A percentile compares a stretch with the other conserved stretches of the same genome.
Evolutionary conservation across 2,113 vertebrate genomes (phyloP).

Genomic region (Takifugu bimaculatus): DNA sequence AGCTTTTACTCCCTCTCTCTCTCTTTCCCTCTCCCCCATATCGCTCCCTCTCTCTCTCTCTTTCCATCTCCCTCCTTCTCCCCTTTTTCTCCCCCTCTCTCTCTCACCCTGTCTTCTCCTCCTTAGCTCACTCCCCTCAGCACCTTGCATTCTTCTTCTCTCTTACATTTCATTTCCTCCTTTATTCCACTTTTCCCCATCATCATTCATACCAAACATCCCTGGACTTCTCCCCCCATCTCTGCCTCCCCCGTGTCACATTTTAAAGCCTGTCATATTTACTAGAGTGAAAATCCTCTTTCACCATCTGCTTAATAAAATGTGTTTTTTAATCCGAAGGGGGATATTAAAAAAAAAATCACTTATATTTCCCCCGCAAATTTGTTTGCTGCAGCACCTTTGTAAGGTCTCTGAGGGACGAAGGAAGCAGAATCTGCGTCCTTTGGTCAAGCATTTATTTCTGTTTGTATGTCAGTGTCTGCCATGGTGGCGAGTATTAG

Average conservation of each 20-base stretch:
- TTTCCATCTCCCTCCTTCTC: conserved; percentile 26
- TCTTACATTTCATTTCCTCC: conserved; percentile 23
- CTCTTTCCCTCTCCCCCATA: conserved; percentile 52
- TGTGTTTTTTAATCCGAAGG: conserved; percentile 73
- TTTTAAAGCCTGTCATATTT: conserved; percentile 76
- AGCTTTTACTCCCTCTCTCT: conserved; percentile 75
- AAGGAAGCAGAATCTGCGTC: background rate
- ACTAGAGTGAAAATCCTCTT: conserved; percentile 77
- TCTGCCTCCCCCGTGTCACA: conserved; percentile 57
- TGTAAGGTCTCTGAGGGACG: conserved; percentile 46
- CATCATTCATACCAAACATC: conserved; percentile 20
- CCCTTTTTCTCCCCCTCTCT: conserved; percentile 20
- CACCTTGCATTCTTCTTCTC: background rate
- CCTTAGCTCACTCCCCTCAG: conserved; percentile 1
- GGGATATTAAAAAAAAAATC: conserved; percentile 37
- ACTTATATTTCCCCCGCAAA: conserved; percentile 55
- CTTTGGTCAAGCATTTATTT: background rate
- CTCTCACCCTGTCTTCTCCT: conserved; percentile 3
- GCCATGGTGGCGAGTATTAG: background rate
- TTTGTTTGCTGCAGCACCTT: conserved; percentile 63
- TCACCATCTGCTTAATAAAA: conserved; percentile 80
- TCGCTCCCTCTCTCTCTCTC: conserved; percentile 59
- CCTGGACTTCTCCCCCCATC: conserved; percentile 19
- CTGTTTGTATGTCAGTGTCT: conserved; percentile 1
- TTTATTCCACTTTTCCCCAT: conserved; percentile 12